Percentiles rank a stretch among this genome's conserved stretches.
These are phyloP conservation scores for Noctua janthe DNA, from an alignment of 2,888 invertebrate genomes.

Conservation along the genomic window DNA sequence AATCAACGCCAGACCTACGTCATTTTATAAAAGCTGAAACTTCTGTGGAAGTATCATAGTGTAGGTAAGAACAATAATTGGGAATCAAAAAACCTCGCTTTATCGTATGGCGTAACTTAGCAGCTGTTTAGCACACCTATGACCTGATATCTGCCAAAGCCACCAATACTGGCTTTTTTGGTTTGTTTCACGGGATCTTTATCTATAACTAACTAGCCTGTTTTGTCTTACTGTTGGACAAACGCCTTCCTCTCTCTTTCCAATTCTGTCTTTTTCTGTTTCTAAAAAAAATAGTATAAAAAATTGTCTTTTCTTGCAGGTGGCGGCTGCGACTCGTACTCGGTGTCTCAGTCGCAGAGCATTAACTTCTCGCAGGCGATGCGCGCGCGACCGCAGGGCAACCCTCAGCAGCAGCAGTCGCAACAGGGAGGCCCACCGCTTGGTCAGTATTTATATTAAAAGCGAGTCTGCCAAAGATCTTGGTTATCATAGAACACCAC, in stretches of 20 bases:
- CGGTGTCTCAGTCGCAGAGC: conserved; percentile 95
- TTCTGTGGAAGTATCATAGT: background rate
- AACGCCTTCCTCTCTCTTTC: background rate
- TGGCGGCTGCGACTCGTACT: conserved; percentile 91
- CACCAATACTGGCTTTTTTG: background rate
- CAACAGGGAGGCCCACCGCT: conserved; percentile 75
- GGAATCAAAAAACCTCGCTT: background rate
- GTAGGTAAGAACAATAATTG: background rate
- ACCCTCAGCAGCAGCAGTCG: conserved; percentile 68
- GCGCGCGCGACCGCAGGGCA: conserved; percentile 87
- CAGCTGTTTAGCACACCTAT: background rate
- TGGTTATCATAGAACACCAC: background rate
- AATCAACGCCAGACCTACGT: background rate
- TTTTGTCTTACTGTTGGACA: background rate
- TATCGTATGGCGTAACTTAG: too few relatives aligned
- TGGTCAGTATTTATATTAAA: conserved; percentile 69
- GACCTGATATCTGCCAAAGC: background rate
- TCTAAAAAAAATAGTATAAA: background rate
- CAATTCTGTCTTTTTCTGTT: background rate
- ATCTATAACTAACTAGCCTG: background rate
- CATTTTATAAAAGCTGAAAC: background rate
- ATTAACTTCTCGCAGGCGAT: conserved; percentile 96
- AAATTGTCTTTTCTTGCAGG: conserved; percentile 72
- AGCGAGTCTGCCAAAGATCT: background rate
- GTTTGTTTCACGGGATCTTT: background rate